phyloP scores from a whole-genome alignment of 1,140 invertebrate species.

The Cherax quadricarinatus region DNA sequence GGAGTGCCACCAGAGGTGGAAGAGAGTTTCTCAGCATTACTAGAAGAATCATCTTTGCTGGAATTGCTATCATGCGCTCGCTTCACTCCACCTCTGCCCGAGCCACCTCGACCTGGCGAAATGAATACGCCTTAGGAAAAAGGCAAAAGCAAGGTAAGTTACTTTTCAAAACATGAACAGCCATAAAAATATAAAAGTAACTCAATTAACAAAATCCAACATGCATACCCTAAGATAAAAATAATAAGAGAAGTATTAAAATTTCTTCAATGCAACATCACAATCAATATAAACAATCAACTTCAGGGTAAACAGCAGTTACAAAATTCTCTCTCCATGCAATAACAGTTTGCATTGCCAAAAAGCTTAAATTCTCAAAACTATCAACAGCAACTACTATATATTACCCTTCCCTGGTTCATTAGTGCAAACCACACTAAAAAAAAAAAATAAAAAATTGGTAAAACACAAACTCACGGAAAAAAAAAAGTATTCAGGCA shows the following conservation, averaged over 20 bases:
- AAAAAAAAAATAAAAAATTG: no score
- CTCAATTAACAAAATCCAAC: neutral
- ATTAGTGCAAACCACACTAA: no score
- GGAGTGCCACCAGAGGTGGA: neutral
- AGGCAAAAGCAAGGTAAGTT: constrained; percentile 36
- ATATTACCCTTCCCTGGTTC: no score
- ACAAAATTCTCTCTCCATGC: no score
- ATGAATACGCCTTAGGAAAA: constrained; percentile 21
- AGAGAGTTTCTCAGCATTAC: neutral
- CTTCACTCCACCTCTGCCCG: constrained; percentile 40
- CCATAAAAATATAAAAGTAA: constrained; percentile 2
- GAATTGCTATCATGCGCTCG: constrained; percentile 20
- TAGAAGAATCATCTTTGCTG: neutral
- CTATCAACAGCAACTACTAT: no score
- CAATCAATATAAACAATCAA: neutral
- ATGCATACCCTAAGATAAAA: neutral
- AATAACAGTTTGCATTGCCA: no score
- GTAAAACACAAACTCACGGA: no score
- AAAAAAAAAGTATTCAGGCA: no score
- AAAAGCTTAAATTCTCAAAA: no score
- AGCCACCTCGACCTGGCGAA: constrained; percentile 44
- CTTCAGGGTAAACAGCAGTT: no score
- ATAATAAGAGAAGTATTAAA: neutral
- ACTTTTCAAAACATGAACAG: constrained; percentile 5
- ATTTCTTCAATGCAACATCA: neutral